Base-by-base conservation (phyloP, 2,888 invertebrate genomes). In the Tetheella fluctuosa region DNA sequence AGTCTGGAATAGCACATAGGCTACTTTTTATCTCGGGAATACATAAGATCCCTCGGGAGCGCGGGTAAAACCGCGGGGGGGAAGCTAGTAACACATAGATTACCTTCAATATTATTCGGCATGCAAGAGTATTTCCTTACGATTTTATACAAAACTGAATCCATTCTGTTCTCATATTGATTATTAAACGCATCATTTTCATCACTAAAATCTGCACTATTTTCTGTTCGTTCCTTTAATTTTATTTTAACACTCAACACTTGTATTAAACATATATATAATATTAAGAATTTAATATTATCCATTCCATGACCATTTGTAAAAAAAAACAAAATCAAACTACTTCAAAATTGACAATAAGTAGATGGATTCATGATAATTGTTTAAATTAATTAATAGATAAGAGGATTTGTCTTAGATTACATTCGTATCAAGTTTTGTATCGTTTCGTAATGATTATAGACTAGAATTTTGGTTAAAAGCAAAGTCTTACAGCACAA, bases 121-220 rank as follows among this genome's bases (percentile, higher is more conserved):
- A 54, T 65, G 59, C 0, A 65, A 62, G 62, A 87, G 86, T 81
- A 88, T 39, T 76, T 79, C 53, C 83, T 80, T 1, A 83, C 74
- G 0, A 82, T 76, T 37, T 71, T 75, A 56, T 70, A 78, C 1
- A 77, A 25, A 0, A 77, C 73, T 0, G 81, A 73, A 20, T 69
- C 73, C 37, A 85, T 71, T 34, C 63, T 28, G 17, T 62, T 64
- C 10, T 10, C 48, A 20, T 48, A 10, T 48, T n/a, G 20, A 60
- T 20, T 57, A 54, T 60, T 39, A 28, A 59, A 54, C 23, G 25
- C 54, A 48, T n/a, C 28, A 54, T 42, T 54, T n/a, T 54, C 20
- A 37, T 28, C 4, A 54, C 12, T 13, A 34, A 2, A 7, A 7
- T 34, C 17, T 8, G 12, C 13, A 17, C 39, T 25, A 54, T 42